Evolutionary conservation across 2,888 invertebrate species (phyloP).

Genomic region (Tetanocera ferruginea): DNA sequence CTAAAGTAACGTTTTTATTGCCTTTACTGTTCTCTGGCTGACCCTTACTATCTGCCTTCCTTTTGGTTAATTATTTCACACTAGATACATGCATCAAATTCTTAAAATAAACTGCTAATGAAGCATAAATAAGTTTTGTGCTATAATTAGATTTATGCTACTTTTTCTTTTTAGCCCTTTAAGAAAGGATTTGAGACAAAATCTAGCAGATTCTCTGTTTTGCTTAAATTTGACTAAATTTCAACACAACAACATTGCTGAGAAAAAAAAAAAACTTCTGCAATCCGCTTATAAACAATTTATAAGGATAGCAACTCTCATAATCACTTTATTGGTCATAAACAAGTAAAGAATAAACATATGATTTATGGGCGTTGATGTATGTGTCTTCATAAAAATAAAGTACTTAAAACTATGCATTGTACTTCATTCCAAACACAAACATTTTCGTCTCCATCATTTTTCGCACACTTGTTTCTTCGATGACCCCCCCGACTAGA

Average conservation of each 20-base stretch:
- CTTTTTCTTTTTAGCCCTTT: no score
- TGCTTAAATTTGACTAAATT: not conserved
- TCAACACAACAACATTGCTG: not conserved
- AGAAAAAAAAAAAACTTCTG: not conserved
- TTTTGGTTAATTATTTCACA: no score
- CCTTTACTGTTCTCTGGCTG: no score
- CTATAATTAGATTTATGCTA: no score
- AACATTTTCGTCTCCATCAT: not conserved
- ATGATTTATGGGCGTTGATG: not conserved
- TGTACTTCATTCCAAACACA: not conserved
- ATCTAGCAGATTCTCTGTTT: no score
- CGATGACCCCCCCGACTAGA: not conserved
- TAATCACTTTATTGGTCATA: conserved; percentile 16
- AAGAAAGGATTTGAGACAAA: no score
- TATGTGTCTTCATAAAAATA: conserved; percentile 15
- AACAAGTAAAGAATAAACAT: not conserved
- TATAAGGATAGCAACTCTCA: conserved; percentile 1
- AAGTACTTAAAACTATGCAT: not conserved
- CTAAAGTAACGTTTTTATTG: no score
- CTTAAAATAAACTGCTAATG: no score
- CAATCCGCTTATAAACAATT: not conserved
- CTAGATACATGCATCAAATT: no score
- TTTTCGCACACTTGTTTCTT: not conserved
- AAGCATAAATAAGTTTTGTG: no score
- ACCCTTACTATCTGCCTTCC: no score